Base-by-base conservation (phyloP, 2,888 invertebrate species). In the Drosophila koepferae region DNA sequence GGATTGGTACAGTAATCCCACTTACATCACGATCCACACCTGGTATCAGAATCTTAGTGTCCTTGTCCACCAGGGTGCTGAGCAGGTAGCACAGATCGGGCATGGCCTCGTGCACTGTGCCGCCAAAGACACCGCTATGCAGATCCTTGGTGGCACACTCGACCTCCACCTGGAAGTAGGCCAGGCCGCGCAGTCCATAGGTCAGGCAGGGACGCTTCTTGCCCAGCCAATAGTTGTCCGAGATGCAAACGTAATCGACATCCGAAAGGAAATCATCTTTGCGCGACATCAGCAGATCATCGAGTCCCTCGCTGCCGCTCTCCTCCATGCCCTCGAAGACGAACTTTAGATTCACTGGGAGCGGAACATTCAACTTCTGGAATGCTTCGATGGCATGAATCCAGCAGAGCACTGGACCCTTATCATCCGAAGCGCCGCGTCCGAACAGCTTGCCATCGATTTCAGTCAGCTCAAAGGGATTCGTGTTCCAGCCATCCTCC, bases 291-390 rank as follows among this genome's bases (percentile, higher is more conserved):
- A 99, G 94, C 12, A 99, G 94, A 1, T 96, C 97, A 92, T 99
- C 98, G 31, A 99, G 94, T n/a, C 99, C 99, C 91, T 97, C 97
- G 70, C 99, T 99, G 8, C 99, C 99, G 72, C 97, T 97, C 93
- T 99, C 99, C 93, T 99, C 99, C 99, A 99, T 99, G 63, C 98
- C 98, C 94, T 99, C 99, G 92, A 99, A 97, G 16, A 98, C 95
- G 93, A 99, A 99, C 95, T 96, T 97, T 8, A 97, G 90, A 91
- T 97, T 97, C 1, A 97, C 95, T 1, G 97, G 97, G 56, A 96
- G 91, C 92, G 95, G 91, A 66, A 94, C 94, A 16, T 95, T 95
- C 64, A 96, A 93, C 62, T 95, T 95, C 92, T 98, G 95, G 92
- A 95, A 98, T 3, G 97, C 98, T 93, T 99, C 97, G 72, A 99